Conservation (phyloP, 1,140 invertebrate genomes). For the Sitophilus oryzae region DNA sequence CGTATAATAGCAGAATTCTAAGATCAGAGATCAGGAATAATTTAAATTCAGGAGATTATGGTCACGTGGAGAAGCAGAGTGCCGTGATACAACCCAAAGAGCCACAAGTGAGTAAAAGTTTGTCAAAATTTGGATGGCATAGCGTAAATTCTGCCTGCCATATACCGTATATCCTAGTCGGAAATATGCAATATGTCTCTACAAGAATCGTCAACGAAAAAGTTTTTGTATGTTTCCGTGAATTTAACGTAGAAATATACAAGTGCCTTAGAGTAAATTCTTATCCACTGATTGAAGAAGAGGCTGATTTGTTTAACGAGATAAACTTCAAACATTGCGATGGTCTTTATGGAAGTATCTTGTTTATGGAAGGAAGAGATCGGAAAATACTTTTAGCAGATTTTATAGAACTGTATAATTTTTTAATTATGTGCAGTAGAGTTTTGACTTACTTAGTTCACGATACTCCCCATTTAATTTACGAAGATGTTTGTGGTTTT, state of each 20-base stretch:
- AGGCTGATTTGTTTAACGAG: background rate
- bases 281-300: background rate
- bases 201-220: background rate
- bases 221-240: background rate
- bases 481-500: background rate
- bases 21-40: too few species aligned
- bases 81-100: too few species aligned
- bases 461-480: background rate
- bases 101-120: too few species aligned
- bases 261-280: background rate
- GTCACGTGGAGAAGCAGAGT: too few species aligned
- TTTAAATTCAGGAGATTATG: too few species aligned
- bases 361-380: background rate
- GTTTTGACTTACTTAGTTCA: background rate
- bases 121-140: background rate
- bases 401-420: background rate
- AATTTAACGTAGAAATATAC: background rate
- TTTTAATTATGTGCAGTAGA: background rate
- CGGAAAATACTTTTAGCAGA: background rate
- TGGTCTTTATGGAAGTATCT: background rate
- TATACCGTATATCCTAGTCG: background rate
- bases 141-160: background rate
- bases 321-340: background rate
- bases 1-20: too few species aligned
- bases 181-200: background rate